phyloP scores from a whole-genome alignment of 1,140 invertebrate species.

The Drosophila baimaii region DNA sequence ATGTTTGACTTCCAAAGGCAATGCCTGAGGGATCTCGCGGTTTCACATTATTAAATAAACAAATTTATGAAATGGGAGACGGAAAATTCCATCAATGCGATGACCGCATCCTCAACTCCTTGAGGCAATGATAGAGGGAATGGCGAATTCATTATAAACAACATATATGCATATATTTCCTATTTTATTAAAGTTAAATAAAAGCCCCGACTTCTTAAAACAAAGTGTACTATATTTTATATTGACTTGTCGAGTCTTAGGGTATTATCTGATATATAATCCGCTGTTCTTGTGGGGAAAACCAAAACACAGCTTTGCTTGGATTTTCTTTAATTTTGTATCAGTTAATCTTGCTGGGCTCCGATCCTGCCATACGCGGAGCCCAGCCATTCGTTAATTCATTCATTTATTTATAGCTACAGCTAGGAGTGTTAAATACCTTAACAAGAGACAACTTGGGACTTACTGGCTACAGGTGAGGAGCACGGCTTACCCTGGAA shows the following conservation, averaged over 20 bases:
- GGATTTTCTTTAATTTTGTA: not conserved
- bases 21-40: not conserved
- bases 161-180: too few relatives aligned
- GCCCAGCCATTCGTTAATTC: not conserved
- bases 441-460: constrained; percentile 49
- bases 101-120: not conserved
- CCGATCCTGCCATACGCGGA: too few relatives aligned
- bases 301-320: too few relatives aligned
- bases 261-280: too few relatives aligned
- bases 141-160: too few relatives aligned
- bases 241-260: too few relatives aligned
- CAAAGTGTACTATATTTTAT: too few relatives aligned
- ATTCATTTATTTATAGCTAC: constrained; percentile 6
- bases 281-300: too few relatives aligned
- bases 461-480: constrained; percentile 35
- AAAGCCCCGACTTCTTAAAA: too few relatives aligned
- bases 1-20: not conserved
- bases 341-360: too few relatives aligned
- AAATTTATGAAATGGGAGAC: not conserved
- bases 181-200: too few relatives aligned
- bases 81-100: not conserved
- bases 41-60: not conserved
- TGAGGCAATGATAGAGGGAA: too few relatives aligned
- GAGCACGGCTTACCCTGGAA: constrained; percentile 21
- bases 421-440: constrained; percentile 36